Base-by-base conservation (phyloP, 2,888 invertebrate species). In the Oxystoma pomonae region DNA sequence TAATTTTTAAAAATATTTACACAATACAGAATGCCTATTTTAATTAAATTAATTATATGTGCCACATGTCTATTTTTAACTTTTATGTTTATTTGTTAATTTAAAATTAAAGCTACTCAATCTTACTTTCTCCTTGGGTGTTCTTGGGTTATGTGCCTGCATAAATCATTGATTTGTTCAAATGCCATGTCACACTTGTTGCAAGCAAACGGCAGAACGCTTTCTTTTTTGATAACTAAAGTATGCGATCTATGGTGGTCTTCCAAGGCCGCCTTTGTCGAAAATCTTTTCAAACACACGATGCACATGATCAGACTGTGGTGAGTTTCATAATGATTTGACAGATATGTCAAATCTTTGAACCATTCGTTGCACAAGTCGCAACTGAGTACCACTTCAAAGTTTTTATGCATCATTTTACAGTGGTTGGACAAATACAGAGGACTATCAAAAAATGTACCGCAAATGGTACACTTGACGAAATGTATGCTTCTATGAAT, bases 161-260 rank as follows among this genome's bases (percentile, higher is more conserved):
- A 73, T 2, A 78, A 72, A 56, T 76, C 75, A 19, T 71, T 67
- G n/a, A 76, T 77, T 61, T 71, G 72, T 0, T 73, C 70, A 67
- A 77, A 78, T 1, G 74, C 75, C 56, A 72, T 74, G 67, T 76
- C 74, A 61, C 78, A 78, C 65, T 75, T 77, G 65, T 75, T 77
- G 65, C 78, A 78, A 17, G 78, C 78, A 65, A 75, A 78, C 3
- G 73, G 72, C 49, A 73, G 68, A 7, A 73, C 67, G 2, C 70
- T 70, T 57, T 73, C 73, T 58, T 73, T 69, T 21, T 70, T 70
- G 55, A 74, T 69, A 51, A 70, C 68, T 50, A 74, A 70, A 58
- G 72, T 69, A 49, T 72, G 72, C 16, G 70, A 71, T 16, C 62
- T 69, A 22, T 68, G 67, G 59, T 69, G 68, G 9, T 58, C 18